phyloP scores from a whole-genome alignment of 2,797 vertebrate species.

The Epinephelus coioides region DNA sequence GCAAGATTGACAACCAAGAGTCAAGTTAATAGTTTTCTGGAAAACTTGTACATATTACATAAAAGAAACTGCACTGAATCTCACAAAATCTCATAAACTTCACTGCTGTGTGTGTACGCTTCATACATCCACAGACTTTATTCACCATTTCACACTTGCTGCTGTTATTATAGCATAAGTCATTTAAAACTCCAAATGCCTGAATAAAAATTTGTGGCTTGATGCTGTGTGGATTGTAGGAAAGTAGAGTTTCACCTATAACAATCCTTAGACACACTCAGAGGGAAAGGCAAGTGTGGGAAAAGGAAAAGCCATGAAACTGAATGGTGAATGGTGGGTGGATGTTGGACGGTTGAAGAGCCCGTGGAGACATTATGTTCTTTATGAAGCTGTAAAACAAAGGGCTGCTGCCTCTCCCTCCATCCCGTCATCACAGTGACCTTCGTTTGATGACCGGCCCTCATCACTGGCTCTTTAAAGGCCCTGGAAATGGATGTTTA shows the following conservation, averaged over 20 bases:
- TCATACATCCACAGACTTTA: slow-evolving; percentile 8
- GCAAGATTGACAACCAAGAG: not conserved
- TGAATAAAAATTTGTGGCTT: slow-evolving; percentile 20
- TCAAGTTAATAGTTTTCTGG: not conserved
- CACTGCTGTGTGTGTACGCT: not conserved
- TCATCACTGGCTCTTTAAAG: slow-evolving; percentile 74
- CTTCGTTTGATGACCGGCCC: slow-evolving; percentile 82
- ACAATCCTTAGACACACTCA: slow-evolving; percentile 42
- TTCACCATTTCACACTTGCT: not conserved
- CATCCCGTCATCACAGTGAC: slow-evolving; percentile 76
- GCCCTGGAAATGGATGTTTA: slow-evolving; percentile 82
- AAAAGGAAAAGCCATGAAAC: slow-evolving; percentile 56
- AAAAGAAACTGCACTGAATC: not conserved
- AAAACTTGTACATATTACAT: not conserved
- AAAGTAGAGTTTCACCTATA: slow-evolving; percentile 31
- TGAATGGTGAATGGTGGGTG: slow-evolving; percentile 61
- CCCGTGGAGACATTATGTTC: slow-evolving; percentile 77
- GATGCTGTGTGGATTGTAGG: slow-evolving; percentile 16
- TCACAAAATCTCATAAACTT: not conserved
- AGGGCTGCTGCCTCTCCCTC: slow-evolving; percentile 73
- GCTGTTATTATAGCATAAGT: slow-evolving; percentile 6
- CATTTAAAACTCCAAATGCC: slow-evolving; percentile 13
- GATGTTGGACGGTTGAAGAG: slow-evolving; percentile 65
- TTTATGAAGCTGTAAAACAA: slow-evolving; percentile 85
- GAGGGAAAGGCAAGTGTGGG: slow-evolving; percentile 40